Base-by-base conservation (phyloP, 1,140 invertebrate species). In the Drosophila orosa region DNA sequence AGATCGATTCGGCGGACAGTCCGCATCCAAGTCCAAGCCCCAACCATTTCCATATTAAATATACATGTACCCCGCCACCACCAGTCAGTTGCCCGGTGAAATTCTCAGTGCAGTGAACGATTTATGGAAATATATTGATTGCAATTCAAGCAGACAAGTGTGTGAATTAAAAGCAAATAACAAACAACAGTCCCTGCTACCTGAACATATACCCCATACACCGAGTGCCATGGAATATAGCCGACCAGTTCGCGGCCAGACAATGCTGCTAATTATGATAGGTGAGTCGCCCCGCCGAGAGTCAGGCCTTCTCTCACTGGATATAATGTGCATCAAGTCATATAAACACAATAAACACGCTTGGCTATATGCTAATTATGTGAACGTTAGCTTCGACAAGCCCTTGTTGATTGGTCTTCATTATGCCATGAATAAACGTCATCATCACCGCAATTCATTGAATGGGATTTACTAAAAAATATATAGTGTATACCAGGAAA, bases 1-100 rank as follows among this genome's bases (percentile, higher is more conserved):
- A 80, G 84, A 89, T 89, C 84, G 73, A 73, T 74, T 68, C 73
- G 76, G 50, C 76, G 83, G 66, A 19, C 62, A 66, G 39, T 35
- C 40, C 59, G 59, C 40, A 63, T 24, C 40, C 31, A 65, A 65
- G 39, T 33, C 17, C 8, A 65, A 48, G 31, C 42, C 25, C 31
- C 12, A 7, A 37, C 19, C 39, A 44, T 40, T 25, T n/a, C 65
- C 35, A 66, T 54, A 52, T 52, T 50, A 31, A 37, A 50, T 57
- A 39, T 52, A 52, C n/a, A n/a, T n/a, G n/a, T 33, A 33, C 42
- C 19, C 57, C 55, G 12, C 25, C 12, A 25, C 25, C 12, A 25
- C 47, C 40, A 68, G 55, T 75, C 35, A 27, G 31, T 54, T 8
- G 39, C 58, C 56, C 63, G 63, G 69, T 69, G 71, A 56, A 74